These are phyloP conservation scores for Papilio elwesi DNA, from an alignment of 2,888 invertebrate species.

Conservation along the genomic window DNA sequence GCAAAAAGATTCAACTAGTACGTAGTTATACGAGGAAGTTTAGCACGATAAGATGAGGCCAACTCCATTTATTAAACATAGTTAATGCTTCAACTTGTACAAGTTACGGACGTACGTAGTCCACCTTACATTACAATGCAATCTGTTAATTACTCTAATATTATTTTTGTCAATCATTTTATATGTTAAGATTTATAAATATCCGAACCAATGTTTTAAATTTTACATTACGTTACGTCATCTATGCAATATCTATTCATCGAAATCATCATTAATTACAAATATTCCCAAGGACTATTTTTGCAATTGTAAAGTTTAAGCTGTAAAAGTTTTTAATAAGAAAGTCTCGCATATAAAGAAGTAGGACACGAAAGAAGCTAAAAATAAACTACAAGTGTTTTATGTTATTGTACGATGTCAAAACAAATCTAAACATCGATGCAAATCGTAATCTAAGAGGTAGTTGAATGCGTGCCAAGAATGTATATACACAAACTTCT, in stretches of 20 bases:
- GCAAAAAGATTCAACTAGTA: not conserved
- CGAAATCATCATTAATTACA: no score
- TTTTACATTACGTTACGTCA: no score
- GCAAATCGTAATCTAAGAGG: constrained; percentile 46
- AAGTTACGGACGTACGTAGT: constrained; percentile 1
- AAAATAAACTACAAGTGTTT: constrained; percentile 1
- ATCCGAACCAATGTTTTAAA: no score
- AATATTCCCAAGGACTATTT: not conserved
- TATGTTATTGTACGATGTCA: constrained; percentile 48
- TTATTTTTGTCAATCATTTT: no score
- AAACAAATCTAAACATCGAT: constrained; percentile 47
- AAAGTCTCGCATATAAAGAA: not conserved
- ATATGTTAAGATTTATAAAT: no score
- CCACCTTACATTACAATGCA: not conserved
- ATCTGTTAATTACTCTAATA: no score
- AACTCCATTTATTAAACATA: constrained; percentile 6
- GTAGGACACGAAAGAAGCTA: not conserved
- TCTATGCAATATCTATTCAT: no score
- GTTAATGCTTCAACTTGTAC: constrained; percentile 4
- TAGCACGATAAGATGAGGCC: constrained; percentile 19
- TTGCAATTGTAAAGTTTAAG: not conserved
- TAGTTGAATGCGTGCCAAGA: constrained; percentile 54
- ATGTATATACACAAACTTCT: constrained; percentile 48
- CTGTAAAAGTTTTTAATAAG: not conserved
- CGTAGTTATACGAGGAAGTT: not conserved